Conservation (phyloP, 2,888 invertebrate species). For the Toxonevra muliebris region DNA sequence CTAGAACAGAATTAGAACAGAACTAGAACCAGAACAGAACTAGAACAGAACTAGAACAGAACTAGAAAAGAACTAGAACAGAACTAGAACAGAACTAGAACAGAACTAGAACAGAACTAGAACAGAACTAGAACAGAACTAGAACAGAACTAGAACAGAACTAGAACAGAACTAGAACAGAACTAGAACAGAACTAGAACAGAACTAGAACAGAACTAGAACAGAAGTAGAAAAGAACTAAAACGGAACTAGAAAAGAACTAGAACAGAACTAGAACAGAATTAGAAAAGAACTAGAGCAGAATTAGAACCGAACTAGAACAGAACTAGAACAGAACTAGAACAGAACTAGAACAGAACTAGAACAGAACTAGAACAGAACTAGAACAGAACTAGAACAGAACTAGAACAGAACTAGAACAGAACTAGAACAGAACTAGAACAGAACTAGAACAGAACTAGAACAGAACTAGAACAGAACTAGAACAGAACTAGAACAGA, state of each 20-base stretch:
- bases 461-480: not conserved
- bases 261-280: too few relatives aligned
- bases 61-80: not conserved
- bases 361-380: not conserved
- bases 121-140: conserved; percentile 1
- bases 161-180: not conserved
- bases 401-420: not conserved
- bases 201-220: not conserved
- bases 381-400: not conserved
- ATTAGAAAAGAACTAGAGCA: too few relatives aligned
- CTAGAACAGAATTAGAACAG: not conserved
- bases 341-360: not conserved
- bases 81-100: not conserved
- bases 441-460: not conserved
- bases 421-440: conserved; percentile 1
- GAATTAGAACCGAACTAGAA: too few relatives aligned
- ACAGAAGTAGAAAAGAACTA: not conserved
- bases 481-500: not conserved
- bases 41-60: not conserved
- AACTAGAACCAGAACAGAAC: not conserved
- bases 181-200: not conserved
- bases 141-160: not conserved
- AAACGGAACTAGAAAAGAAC: too few relatives aligned
- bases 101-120: not conserved
- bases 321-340: not conserved